Base-by-base conservation (phyloP, 2,113 vertebrate genomes). In the Lagenorhynchus albirostris region DNA sequence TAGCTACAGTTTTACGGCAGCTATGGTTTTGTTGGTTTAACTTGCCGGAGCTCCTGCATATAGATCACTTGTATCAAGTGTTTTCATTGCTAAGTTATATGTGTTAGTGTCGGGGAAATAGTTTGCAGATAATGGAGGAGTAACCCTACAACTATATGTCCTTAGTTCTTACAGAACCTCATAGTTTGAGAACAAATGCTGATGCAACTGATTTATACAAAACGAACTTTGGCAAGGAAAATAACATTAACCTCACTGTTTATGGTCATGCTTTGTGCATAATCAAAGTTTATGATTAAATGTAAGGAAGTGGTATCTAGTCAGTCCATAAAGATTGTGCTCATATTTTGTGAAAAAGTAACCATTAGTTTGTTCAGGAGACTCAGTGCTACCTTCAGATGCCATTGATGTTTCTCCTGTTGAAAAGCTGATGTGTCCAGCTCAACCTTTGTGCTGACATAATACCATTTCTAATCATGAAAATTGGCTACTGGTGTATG, bases 1-100 rank as follows among this genome's bases (percentile, higher is more conserved):
- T 98, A 98, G 99, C 99, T 99, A 99, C 98, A 99, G 99, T 99
- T 98, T 98, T 98, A 99, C 99, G 99, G 99, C 99, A 99, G 99
- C 99, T 99, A 99, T 99, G 99, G 99, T 99, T 99, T 98, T 99
- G 99, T 98, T 98, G 98, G 98, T 99, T 98, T 98, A 99, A 99
- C 98, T 99, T 99, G 99, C 99, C 99, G 98, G 99, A 99, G 99
- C 98, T 98, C 99, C 99, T 99, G 98, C 99, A 97, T 99, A 99
- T 99, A 99, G 99, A 99, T 99, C 99, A 99, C 99, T 99, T 99
- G 99, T 99, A 99, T 99, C 98, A 99, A 99, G 99, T 99, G 99
- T 99, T 99, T 99, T 99, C 99, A 99, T 99, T 99, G 99, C 98
- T 99, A 99, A 99, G 99, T 99, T 99, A 98, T 99, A 99, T 99